Base-by-base conservation (phyloP, 2,888 invertebrate genomes). In the Idaea dimidiata region DNA sequence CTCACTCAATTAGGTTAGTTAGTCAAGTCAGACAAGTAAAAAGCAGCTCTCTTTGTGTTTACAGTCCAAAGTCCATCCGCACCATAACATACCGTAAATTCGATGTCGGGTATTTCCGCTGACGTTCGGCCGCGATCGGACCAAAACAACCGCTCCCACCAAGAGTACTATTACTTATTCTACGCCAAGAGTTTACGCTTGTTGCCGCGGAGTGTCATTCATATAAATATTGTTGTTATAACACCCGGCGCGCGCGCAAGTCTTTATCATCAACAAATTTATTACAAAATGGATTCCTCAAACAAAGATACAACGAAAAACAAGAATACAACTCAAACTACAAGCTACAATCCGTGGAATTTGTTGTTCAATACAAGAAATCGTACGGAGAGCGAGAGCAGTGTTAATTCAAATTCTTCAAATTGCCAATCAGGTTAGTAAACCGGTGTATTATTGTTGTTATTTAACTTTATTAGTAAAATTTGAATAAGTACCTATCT, bases 311-410 rank as follows among this genome's bases (percentile, higher is more conserved):
- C 71, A 0, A 43, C 83, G 10, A 87, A 88, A 69, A 79, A 70
- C 59, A 80, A 74, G 66, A 84, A 81, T 68, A 78, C 77, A 63
- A 63, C 78, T 0, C 82, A 79, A 63, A 75, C 67, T 65, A 72
- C 80, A 3, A 83, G 72, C 68, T 89, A 88, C 69, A 90, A 80
- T 67, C 91, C 91, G 54, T 91, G 88, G 88, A 91, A 87, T 83
- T 82, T 90, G 69, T 80, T 91, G 68, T 91, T 91, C 70, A 87
- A 74, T 60, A 71, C 86, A 61, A 83, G 92, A 75, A 83, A 74
- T 60, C 86, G 92, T 43, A 86, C 88, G 6, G 89, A 86, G 71
- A 92, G 92, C 82, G 92, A 91, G 76, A 89, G 81, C 69, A 92
- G 91, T 78, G 82, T 78, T 59, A 81, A 78, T 72, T 89, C 90